Percentiles rank a stretch among this genome's conserved stretches.
phyloP scores from a whole-genome alignment of 2,888 invertebrate species.

The Synergus laeviventris region DNA sequence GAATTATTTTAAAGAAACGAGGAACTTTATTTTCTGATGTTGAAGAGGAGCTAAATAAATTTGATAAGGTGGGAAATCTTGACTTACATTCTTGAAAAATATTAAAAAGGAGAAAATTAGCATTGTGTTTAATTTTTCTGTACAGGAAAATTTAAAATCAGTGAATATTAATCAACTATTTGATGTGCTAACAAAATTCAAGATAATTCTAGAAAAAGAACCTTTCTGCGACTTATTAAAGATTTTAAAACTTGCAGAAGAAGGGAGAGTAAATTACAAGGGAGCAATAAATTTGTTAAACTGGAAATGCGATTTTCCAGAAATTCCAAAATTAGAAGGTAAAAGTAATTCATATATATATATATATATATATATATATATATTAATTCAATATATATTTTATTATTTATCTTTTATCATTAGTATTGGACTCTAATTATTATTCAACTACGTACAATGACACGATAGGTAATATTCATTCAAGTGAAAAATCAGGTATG shows the following conservation, averaged over 20 bases:
- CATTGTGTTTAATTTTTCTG: not conserved
- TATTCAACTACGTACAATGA: slow-evolving; percentile 2
- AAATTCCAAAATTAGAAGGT: slow-evolving; percentile 54
- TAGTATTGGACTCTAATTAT: not conserved
- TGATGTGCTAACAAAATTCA: not conserved
- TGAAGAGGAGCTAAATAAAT: slow-evolving; percentile 44
- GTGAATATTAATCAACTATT: not conserved
- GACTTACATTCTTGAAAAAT: not conserved
- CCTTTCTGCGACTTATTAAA: slow-evolving; percentile 50
- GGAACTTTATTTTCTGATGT: slow-evolving; percentile 51
- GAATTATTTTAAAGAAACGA: slow-evolving; percentile 54
- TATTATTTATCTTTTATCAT: not conserved
- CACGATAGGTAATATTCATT: not conserved
- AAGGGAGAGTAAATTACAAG: slow-evolving; percentile 52
- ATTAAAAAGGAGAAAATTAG: not conserved
- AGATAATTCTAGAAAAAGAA: not conserved
- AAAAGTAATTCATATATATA: slow-evolving; percentile 17
- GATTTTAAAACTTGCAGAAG: slow-evolving; percentile 48
- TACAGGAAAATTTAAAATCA: not conserved
- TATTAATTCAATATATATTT: not conserved
- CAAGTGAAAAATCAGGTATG: slow-evolving; percentile 25
- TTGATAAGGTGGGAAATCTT: not conserved
- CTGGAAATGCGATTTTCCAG: slow-evolving; percentile 56
- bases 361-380: too few species aligned
- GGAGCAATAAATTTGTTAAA: slow-evolving; percentile 56